Conservation (phyloP, 2,113 vertebrate species). For the Megaceryle maxima region DNA sequence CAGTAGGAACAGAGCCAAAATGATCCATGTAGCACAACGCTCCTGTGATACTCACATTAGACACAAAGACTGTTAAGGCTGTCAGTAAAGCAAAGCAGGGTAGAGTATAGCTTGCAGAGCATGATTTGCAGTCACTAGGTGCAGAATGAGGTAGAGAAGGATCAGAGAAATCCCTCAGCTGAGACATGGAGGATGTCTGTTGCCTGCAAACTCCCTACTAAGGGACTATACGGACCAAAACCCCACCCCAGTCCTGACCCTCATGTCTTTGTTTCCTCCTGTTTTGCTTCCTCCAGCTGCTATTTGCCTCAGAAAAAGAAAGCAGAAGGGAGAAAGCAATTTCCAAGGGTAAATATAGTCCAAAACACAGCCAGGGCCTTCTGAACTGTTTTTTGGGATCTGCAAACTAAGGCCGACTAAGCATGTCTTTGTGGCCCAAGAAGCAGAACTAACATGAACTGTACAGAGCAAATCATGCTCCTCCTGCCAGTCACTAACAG, state of each 20-base stretch:
- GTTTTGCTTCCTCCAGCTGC: neutral
- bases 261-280: neutral
- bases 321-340: neutral
- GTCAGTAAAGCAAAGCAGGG: neutral
- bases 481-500: neutral
- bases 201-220: neutral
- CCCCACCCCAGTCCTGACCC: neutral
- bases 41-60: neutral
- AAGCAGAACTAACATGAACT: neutral
- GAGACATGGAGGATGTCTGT: neutral
- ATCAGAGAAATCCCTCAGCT: neutral
- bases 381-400: neutral
- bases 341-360: neutral
- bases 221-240: neutral
- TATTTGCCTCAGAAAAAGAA: neutral
- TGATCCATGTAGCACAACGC: fast-evolving
- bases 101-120: neutral
- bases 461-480: neutral
- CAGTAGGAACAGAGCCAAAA: neutral
- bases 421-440: neutral
- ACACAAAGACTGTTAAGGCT: neutral
- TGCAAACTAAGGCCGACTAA: neutral
- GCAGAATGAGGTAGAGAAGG: neutral
- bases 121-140: neutral
- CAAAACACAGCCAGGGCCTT: neutral